Conservation (phyloP, 2,113 vertebrate species). For the Silurus meridionalis region DNA sequence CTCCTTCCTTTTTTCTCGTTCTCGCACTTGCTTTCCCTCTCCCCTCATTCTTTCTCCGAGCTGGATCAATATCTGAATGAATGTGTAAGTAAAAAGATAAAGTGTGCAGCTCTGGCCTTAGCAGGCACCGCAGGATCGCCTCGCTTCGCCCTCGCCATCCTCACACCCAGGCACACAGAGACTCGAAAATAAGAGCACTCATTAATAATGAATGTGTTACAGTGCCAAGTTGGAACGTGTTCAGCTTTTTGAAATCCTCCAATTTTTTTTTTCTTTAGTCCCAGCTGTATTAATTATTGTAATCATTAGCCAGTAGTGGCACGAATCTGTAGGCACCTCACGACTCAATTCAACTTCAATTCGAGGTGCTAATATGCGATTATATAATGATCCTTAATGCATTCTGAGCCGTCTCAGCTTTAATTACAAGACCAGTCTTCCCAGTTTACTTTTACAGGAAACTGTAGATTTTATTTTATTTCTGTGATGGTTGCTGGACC, state of each 20-base stretch:
- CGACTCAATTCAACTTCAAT: constrained; percentile 9
- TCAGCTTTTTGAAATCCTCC: constrained; percentile 54
- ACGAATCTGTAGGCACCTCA: constrained; percentile 26
- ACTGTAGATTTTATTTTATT: neutral
- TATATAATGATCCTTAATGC: constrained; percentile 6
- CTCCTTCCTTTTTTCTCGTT: constrained; percentile 35
- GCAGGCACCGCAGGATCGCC: constrained; percentile 35
- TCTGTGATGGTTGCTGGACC: neutral
- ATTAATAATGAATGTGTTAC: constrained; percentile 64
- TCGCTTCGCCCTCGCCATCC: neutral
- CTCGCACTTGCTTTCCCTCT: constrained; percentile 32
- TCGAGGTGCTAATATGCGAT: constrained; percentile 8
- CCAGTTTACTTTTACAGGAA: neutral
- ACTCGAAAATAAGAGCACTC: constrained; percentile 56
- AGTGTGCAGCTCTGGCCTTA: constrained; percentile 59
- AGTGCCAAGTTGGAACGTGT: constrained; percentile 58
- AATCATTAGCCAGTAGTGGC: constrained; percentile 63
- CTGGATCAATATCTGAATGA: constrained; percentile 70
- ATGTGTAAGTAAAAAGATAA: constrained; percentile 63
- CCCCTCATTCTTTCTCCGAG: constrained; percentile 49
- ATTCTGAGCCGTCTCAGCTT: neutral
- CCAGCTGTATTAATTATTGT: constrained; percentile 61
- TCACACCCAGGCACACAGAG: constrained; percentile 49
- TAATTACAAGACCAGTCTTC: neutral
- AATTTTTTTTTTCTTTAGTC: constrained; percentile 46